Base-by-base conservation (phyloP, 37 sponge, comb jelly and placozoan genomes). In the Ephydatia muelleri region DNA sequence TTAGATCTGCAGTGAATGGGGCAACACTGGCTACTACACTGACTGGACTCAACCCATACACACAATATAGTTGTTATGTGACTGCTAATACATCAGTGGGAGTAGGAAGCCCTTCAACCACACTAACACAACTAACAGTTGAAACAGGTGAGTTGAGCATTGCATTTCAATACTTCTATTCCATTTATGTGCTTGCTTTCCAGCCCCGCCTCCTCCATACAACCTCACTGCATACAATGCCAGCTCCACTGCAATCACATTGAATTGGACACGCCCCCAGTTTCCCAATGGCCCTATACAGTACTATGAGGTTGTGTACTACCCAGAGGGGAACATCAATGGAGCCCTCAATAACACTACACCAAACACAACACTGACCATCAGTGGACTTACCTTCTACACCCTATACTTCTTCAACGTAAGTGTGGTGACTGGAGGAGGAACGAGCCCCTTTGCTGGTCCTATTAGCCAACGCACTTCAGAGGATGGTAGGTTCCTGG, bases 261-360 rank as follows among this genome's bases (percentile, higher is more conserved):
- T 91, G 26, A 27, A 57, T 57, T 91, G 91, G 91, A 16, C 38
- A 14, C 49, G 38, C 70, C 91, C 91, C 67, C 49, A 25, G 19
- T 19, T 49, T 43, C 68, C 75, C 25, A 89, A 89, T 84, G 90
- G 90, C 47, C n/a, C n/a, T n/a, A 68, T 89, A 57, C 57, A 13
- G 57, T 16, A 1, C 19, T 57, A 57, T 57, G 57, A 16, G 6
- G 19, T 57, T 1, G 16, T 14, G 57, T 57, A 57, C 57, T 57
- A 57, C 19, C 57, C 57, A 57, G 19, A 1, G 19, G 57, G 19
- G 57, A 57, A 11, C 57, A 13, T 21, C 19, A 57, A 57, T 57
- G 57, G 16, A 21, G 16, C 57, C 57, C 9, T 21, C 19, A 57
- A 13, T 21, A 57, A 14, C 16, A 57, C 6, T 14, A 57, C 57